phyloP scores from a whole-genome alignment of 2,797 vertebrate genomes.

The Xenopus petersii region DNA sequence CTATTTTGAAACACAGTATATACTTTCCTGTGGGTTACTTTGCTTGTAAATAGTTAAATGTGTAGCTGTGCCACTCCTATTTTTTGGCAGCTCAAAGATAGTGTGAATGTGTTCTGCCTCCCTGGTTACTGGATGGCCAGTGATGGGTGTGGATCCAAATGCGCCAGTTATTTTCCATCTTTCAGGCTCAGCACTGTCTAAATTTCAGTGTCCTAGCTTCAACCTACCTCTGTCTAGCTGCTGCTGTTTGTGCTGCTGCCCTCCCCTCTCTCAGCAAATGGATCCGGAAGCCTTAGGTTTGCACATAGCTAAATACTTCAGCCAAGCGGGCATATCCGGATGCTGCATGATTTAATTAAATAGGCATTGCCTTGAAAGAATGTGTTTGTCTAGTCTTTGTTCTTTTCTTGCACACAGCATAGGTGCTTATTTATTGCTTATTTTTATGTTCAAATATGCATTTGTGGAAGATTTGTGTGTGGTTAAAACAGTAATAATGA shows the following conservation, averaged over 20 bases:
- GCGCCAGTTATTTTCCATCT: slow-evolving; percentile 44
- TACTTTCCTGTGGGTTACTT: neutral
- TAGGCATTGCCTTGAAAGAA: slow-evolving; percentile 14
- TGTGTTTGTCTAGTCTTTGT: neutral
- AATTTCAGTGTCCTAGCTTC: slow-evolving; percentile 47
- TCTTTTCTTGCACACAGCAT: neutral
- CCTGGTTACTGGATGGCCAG: slow-evolving; percentile 31
- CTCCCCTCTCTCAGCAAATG: slow-evolving; percentile 29
- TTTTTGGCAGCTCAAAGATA: slow-evolving; percentile 18
- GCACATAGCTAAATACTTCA: slow-evolving; percentile 41
- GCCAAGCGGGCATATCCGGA: slow-evolving; percentile 39
- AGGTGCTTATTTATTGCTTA: neutral
- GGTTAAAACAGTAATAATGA: too few species aligned
- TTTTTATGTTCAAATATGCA: neutral
- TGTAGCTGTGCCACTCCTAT: neutral
- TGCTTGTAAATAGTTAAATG: slow-evolving; percentile 21
- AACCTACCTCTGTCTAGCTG: slow-evolving; percentile 37
- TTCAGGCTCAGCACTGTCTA: slow-evolving; percentile 37
- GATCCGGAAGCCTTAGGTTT: slow-evolving; percentile 37
- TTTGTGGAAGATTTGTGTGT: too few species aligned
- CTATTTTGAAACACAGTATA: too few species aligned
- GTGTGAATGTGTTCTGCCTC: slow-evolving; percentile 24
- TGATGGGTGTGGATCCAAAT: slow-evolving; percentile 29
- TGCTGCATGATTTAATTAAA: slow-evolving; percentile 35
- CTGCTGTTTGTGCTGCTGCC: slow-evolving; percentile 26